A percentile compares a stretch with the other conserved stretches of the same genome.
Evolutionary conservation across 2,888 invertebrate species (phyloP).

Genomic region (Lomographa bimaculata): DNA sequence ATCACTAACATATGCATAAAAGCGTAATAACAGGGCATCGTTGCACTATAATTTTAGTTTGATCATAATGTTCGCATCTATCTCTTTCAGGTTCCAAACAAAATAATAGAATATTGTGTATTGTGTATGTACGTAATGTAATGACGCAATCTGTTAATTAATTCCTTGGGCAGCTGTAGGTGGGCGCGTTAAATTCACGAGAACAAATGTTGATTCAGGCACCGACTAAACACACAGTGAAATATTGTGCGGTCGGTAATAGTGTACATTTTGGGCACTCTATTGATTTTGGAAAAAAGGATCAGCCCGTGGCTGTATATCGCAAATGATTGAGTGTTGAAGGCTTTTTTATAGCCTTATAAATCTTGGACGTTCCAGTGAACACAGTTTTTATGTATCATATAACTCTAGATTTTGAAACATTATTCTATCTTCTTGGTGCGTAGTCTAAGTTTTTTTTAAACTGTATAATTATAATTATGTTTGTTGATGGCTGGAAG

Average conservation of each 20-base stretch:
- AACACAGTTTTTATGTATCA: slow-evolving; percentile 13
- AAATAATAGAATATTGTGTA: no score
- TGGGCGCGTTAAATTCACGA: slow-evolving; percentile 15
- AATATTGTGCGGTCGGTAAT: slow-evolving; percentile 22
- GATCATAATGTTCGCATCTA: no score
- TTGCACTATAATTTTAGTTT: no score
- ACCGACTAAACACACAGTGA: slow-evolving; percentile 22
- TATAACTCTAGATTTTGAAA: slow-evolving; percentile 11
- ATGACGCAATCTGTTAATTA: slow-evolving; percentile 28
- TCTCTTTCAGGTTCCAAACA: no score
- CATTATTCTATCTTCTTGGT: no score
- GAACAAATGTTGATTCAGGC: slow-evolving; percentile 33
- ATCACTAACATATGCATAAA: no score
- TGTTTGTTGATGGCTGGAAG: no score
- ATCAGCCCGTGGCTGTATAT: slow-evolving; percentile 13
- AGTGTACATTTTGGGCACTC: slow-evolving; percentile 18
- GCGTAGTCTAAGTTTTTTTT: no score
- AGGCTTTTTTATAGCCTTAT: slow-evolving; percentile 20
- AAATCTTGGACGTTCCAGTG: slow-evolving; percentile 18
- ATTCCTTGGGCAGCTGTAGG: slow-evolving; percentile 11
- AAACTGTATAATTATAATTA: no score
- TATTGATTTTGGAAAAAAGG: slow-evolving; percentile 25
- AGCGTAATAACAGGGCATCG: no score
- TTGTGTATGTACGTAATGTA: no score
- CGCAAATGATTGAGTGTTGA: slow-evolving; percentile 21